Evolutionary conservation across 2,888 invertebrate species (phyloP).

Genomic region (Harpalus rubripes): DNA sequence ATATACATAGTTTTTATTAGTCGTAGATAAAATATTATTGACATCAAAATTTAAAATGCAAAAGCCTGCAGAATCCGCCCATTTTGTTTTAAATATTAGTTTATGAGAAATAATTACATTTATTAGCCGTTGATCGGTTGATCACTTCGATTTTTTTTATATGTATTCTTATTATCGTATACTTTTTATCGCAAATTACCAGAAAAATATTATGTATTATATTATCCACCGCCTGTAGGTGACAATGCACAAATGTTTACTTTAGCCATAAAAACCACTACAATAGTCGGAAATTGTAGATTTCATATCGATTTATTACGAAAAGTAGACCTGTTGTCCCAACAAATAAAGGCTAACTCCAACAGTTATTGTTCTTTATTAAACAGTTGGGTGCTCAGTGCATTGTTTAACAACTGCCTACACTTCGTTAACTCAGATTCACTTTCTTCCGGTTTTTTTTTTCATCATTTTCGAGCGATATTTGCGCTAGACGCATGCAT

Average conservation of each 20-base stretch:
- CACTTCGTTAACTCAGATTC: slow-evolving; percentile 56
- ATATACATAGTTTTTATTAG: no score
- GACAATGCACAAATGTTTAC: background rate
- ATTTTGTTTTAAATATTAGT: no score
- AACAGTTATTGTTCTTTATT: slow-evolving; percentile 47
- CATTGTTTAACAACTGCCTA: slow-evolving; percentile 41
- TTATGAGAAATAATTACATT: no score
- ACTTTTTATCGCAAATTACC: no score
- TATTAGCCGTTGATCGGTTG: no score
- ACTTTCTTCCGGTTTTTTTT: slow-evolving; percentile 64
- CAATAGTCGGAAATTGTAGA: slow-evolving; percentile 3
- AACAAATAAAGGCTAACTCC: slow-evolving; percentile 13
- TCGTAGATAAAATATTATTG: no score
- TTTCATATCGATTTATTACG: slow-evolving; percentile 7
- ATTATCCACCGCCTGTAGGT: background rate
- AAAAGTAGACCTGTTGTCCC: background rate
- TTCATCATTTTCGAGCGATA: slow-evolving; percentile 55
- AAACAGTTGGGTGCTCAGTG: slow-evolving; percentile 32
- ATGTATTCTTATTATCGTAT: no score
- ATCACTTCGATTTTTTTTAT: no score
- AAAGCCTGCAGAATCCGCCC: no score
- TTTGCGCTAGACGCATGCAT: slow-evolving; percentile 51
- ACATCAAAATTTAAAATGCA: no score
- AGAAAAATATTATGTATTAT: background rate
- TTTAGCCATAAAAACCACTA: background rate